Base-by-base conservation (phyloP, 2,888 invertebrate genomes). In the Scelioninae gen. 2 region DNA sequence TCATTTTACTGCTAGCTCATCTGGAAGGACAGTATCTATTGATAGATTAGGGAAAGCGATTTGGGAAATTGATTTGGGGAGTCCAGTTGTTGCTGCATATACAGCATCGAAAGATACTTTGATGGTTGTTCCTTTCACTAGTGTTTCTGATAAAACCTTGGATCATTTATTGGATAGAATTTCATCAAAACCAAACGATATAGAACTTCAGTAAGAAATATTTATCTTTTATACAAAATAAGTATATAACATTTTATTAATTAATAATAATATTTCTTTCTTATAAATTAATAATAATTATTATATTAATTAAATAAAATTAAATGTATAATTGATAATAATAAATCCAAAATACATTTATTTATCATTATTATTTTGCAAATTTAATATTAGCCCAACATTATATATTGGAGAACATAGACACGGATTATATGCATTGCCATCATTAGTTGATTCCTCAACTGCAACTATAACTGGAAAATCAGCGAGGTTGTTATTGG, bases 11-110 rank as follows among this genome's bases (percentile, higher is more conserved):
- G 95, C 96, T 0, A 96, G 96, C 77, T 95, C 96, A 0, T 93
- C 92, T 78, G 97, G 97, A 0, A 89, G 92, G 60, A 89, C 96
- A 25, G 91, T 96, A 77, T 96, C 97, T 0, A 89, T 97, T 74
- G 94, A 96, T 82, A 90, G 93, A 46, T 89, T 91, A n/a, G 96
- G 96, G 0, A 91, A 92, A 73, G 88, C 96, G 52, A 87, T 95
- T 16, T 98, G 98, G 98, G 92, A 95, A 75, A 90, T 91, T 48
- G 93, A 97, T 85, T 90, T 96, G 35, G 92, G 92, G 58, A 96
- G 96, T 39, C 97, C 98, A 0, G 93, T 98, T 0, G 94, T 98
- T 48, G 96, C 95, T 0, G 91, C 96, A 73, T 98, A 97, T 84
- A 86, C 93, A 11, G 86, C 94, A 60, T 92, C 92, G 75, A 89